These are phyloP conservation scores for Somateria mollissima DNA, from an alignment of 2,797 vertebrate species.

Conservation along the genomic window DNA sequence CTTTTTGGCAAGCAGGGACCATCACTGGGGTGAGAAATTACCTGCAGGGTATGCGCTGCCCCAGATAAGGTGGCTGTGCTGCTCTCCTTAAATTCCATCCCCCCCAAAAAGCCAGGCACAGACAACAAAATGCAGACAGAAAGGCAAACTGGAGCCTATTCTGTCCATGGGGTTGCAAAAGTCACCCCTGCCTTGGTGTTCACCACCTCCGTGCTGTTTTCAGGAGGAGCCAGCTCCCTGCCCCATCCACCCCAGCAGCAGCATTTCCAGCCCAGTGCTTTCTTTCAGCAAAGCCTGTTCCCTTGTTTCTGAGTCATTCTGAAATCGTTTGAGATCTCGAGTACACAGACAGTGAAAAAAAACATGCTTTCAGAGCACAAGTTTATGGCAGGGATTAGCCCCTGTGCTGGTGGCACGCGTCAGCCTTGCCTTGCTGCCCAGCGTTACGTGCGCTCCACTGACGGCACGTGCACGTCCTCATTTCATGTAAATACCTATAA, in stretches of 20 bases:
- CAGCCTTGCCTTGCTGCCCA: not conserved
- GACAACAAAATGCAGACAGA: not conserved
- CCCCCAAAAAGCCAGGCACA: not conserved
- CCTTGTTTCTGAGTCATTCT: slow-evolving; percentile 22
- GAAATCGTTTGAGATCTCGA: not conserved
- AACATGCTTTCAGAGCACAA: not conserved
- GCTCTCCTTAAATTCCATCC: not conserved
- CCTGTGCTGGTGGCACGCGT: not conserved
- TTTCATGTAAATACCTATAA: not conserved
- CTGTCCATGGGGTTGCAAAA: not conserved
- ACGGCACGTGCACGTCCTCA: not conserved
- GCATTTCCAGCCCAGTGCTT: not conserved
- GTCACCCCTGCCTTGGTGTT: too few relatives aligned
- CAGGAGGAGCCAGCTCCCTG: not conserved
- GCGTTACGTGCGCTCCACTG: not conserved
- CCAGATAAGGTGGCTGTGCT: not conserved
- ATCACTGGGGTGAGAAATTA: not conserved
- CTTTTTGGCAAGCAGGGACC: not conserved
- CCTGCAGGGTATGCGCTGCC: not conserved
- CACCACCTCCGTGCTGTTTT: not conserved
- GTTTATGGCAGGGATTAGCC: not conserved
- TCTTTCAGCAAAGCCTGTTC: not conserved
- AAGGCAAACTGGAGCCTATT: not conserved
- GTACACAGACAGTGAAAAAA: not conserved
- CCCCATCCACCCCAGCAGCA: not conserved